Conservation (phyloP, 1,140 invertebrate genomes). For the Drosophila ohnishii region DNA sequence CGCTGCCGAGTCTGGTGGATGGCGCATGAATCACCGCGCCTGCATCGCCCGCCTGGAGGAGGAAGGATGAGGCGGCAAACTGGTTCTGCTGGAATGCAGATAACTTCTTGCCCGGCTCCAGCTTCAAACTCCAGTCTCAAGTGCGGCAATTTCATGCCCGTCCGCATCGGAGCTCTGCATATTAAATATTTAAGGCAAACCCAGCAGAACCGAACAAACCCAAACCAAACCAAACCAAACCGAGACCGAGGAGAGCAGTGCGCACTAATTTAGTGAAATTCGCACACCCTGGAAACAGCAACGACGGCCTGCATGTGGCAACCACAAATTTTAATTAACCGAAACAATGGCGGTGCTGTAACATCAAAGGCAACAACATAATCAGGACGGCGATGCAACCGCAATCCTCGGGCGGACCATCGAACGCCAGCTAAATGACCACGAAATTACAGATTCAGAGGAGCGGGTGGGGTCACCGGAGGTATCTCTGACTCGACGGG, state of each 20-base stretch:
- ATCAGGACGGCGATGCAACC: constrained; percentile 54
- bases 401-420: constrained; percentile 46
- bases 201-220: constrained; percentile 19
- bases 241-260: constrained; percentile 1
- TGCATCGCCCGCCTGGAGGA: constrained; percentile 33
- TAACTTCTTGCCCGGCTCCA: constrained; percentile 54
- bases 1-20: constrained; percentile 69
- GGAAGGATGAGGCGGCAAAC: constrained; percentile 33
- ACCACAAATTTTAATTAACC: constrained; percentile 82
- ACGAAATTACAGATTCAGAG: constrained; percentile 54
- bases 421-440: constrained; percentile 58
- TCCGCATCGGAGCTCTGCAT: constrained; percentile 60
- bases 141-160: constrained; percentile 61
- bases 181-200: constrained; percentile 75
- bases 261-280: constrained; percentile 69
- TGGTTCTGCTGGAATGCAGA: constrained; percentile 70
- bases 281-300: constrained; percentile 18
- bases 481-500: constrained; percentile 16
- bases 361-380: constrained; percentile 69
- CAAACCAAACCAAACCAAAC: constrained; percentile 18
- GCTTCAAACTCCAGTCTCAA: constrained; percentile 40
- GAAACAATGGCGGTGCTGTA: constrained; percentile 72
- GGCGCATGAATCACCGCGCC: constrained; percentile 71
- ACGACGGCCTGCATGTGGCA: constrained; percentile 31
- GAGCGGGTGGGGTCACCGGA: constrained; percentile 3